phyloP scores from a whole-genome alignment of 2,888 invertebrate genomes.

The Empis livida region DNA sequence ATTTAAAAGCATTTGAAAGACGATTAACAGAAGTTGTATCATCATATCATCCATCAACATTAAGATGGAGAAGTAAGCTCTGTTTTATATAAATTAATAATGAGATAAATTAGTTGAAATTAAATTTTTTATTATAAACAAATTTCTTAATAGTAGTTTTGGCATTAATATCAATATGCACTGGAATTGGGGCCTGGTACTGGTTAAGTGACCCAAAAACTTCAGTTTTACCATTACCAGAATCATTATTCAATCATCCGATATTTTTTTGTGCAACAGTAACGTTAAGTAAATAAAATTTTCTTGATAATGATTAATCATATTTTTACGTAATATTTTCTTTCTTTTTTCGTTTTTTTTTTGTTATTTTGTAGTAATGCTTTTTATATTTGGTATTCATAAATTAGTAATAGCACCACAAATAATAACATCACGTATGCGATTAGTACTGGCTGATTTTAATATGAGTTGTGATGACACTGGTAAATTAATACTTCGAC shows the following conservation, averaged over 20 bases:
- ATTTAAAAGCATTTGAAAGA: slow-evolving; percentile 95
- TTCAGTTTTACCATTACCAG: slow-evolving; percentile 77
- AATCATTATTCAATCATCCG: slow-evolving; percentile 87
- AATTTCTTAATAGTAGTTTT: slow-evolving; percentile 81
- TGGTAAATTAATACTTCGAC: slow-evolving; percentile 87
- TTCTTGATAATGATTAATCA: not conserved
- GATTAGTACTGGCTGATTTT: slow-evolving; percentile 83
- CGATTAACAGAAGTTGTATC: slow-evolving; percentile 94
- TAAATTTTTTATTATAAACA: too few relatives aligned
- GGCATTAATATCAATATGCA: slow-evolving; percentile 74
- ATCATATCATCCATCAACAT: slow-evolving; percentile 86
- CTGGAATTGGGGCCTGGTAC: slow-evolving; percentile 89
- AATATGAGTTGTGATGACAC: slow-evolving; percentile 98
- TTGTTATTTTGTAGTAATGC: slow-evolving; percentile 58
- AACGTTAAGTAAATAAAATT: slow-evolving; percentile 49
- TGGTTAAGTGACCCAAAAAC: slow-evolving; percentile 93
- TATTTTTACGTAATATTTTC: not conserved
- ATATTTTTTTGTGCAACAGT: slow-evolving; percentile 84
- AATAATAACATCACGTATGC: slow-evolving; percentile 83
- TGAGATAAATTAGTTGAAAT: too few relatives aligned
- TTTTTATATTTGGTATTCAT: slow-evolving; percentile 88
- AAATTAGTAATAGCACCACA: slow-evolving; percentile 93
- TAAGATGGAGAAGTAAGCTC: slow-evolving; percentile 85
- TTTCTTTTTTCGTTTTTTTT: too few relatives aligned
- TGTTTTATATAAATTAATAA: not conserved